Conservation (phyloP, 2,113 vertebrate species). For the cattle (Bos taurus) region DNA sequence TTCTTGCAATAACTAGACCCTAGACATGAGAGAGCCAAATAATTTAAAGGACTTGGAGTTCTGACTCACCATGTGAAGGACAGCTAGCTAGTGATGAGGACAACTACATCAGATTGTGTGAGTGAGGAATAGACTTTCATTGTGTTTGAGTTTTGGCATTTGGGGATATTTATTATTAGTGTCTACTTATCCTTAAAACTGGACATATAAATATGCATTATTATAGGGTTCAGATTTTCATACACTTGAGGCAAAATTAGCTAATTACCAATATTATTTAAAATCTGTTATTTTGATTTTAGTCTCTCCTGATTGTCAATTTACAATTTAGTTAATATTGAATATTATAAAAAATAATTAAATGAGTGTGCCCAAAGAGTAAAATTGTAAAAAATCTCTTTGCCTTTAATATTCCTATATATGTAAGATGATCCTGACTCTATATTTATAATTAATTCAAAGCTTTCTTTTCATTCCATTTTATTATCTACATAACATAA, state of each 20-base stretch:
- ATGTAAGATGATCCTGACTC: neutral
- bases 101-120: neutral
- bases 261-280: neutral
- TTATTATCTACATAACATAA: slow-evolving; percentile 61
- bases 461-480: slow-evolving; percentile 50
- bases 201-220: neutral
- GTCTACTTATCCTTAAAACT: neutral
- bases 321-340: neutral
- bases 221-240: neutral
- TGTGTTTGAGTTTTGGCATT: neutral
- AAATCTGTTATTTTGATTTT: neutral
- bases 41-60: neutral
- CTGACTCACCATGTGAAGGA: neutral
- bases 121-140: neutral
- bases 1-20: neutral
- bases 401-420: neutral
- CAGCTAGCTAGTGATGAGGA: neutral
- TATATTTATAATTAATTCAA: slow-evolving; percentile 33
- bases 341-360: slow-evolving; percentile 19
- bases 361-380: neutral
- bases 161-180: neutral
- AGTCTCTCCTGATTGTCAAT: neutral
- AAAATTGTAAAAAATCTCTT: slow-evolving; percentile 1
- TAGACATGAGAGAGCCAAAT: neutral
- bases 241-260: neutral